These are phyloP conservation scores for Choloepus hoffmanni DNA, from an alignment of 2,113 vertebrate genomes.

Conservation along the genomic window DNA sequence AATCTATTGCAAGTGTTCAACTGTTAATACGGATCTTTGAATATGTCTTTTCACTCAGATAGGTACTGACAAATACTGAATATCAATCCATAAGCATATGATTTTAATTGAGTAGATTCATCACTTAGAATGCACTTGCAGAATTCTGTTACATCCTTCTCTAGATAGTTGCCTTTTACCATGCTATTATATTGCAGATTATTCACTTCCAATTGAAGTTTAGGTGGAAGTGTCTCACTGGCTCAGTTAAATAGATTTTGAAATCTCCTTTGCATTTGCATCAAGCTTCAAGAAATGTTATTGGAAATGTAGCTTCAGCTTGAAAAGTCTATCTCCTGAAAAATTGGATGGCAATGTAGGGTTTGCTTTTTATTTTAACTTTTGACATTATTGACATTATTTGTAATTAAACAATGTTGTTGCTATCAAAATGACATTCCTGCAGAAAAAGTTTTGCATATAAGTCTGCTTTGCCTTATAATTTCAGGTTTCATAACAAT, in stretches of 20 bases:
- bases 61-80: background rate
- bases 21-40: background rate
- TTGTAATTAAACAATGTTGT: background rate
- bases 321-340: background rate
- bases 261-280: conserved; percentile 15
- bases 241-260: background rate
- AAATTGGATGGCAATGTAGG: background rate
- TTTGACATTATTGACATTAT: background rate
- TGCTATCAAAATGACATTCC: background rate
- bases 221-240: background rate
- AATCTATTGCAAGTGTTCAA: background rate
- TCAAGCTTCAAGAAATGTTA: background rate
- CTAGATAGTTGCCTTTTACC: background rate
- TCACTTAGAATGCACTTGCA: background rate
- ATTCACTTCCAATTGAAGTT: background rate
- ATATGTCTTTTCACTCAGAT: background rate
- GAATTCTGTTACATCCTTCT: background rate
- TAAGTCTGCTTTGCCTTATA: background rate
- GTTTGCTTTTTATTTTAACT: background rate
- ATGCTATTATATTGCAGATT: background rate
- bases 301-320: background rate
- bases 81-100: background rate
- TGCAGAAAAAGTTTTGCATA: background rate
- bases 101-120: background rate
- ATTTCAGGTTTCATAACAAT: background rate